Evolutionary conservation across 2,797 vertebrate species (phyloP).

Genomic region (Cottoperca gobio): DNA sequence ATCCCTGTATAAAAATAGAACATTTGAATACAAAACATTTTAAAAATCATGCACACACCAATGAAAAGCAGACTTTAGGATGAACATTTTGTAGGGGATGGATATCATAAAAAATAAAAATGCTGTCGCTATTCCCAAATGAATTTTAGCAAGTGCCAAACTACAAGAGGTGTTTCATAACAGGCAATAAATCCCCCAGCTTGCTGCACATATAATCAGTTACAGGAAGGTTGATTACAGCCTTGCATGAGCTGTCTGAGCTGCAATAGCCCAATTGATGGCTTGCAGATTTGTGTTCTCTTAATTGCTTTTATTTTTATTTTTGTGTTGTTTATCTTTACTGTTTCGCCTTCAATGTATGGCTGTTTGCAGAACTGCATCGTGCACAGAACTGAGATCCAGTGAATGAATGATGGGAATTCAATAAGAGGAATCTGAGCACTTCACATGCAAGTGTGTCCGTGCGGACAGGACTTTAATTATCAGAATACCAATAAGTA

Average conservation of each 20-base stretch:
- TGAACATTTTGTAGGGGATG: neutral
- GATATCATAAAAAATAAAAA: neutral
- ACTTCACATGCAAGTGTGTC: neutral
- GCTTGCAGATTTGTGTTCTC: neutral
- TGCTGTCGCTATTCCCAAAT: neutral
- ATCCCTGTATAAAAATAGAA: neutral
- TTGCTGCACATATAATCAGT: neutral
- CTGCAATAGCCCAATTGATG: constrained; percentile 5
- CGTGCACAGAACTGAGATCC: neutral
- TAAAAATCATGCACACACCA: neutral
- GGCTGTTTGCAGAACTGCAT: neutral
- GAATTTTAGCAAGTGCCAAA: neutral
- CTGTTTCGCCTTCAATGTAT: neutral
- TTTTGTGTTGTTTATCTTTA: neutral
- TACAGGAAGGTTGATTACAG: neutral
- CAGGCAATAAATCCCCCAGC: neutral
- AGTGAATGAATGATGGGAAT: neutral
- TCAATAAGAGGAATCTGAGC: constrained; percentile 1
- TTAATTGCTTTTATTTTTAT: neutral
- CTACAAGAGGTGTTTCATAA: neutral
- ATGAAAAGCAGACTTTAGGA: neutral
- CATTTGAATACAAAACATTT: neutral
- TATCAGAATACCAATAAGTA: neutral
- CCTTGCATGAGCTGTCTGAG: neutral
- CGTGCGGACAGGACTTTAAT: neutral